phyloP scores from a whole-genome alignment of 2,888 invertebrate species.

The Drosophila prolongata region DNA sequence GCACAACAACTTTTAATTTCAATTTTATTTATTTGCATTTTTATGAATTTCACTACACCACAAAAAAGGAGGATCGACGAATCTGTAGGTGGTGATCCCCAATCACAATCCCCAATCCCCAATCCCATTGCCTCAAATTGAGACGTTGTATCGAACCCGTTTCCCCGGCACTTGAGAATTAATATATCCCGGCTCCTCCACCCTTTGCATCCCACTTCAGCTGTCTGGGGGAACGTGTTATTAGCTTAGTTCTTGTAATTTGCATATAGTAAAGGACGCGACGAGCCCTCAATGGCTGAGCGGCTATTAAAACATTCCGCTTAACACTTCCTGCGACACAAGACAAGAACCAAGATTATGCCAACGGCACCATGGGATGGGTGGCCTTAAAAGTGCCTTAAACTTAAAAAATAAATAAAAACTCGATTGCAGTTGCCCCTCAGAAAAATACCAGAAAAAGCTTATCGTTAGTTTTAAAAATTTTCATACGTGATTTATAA shows the following conservation, averaged over 20 bases:
- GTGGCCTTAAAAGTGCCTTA: neutral
- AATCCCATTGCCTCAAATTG: slow-evolving; percentile 57
- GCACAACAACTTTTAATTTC: slow-evolving; percentile 81
- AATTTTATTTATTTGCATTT: slow-evolving; percentile 75
- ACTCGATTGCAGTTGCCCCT: neutral
- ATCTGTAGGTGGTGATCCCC: slow-evolving; percentile 46
- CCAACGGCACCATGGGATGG: slow-evolving; percentile 49
- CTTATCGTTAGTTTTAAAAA: neutral
- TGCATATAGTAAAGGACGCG: slow-evolving; percentile 60
- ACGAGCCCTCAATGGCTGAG: slow-evolving; percentile 48
- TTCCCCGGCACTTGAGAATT: slow-evolving; percentile 61
- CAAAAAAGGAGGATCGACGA: slow-evolving; percentile 15
- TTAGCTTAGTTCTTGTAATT: slow-evolving; percentile 74
- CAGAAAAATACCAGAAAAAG: neutral
- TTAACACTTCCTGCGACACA: slow-evolving; percentile 80
- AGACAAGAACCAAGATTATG: slow-evolving; percentile 31
- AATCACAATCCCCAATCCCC: slow-evolving; percentile 8
- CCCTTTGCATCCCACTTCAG: slow-evolving; percentile 51
- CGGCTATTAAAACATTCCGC: slow-evolving; percentile 77
- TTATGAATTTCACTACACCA: slow-evolving; percentile 38
- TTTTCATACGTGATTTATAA: neutral
- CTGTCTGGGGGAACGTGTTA: slow-evolving; percentile 69
- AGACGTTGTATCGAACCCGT: slow-evolving; percentile 53
- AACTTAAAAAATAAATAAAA: neutral
- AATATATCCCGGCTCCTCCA: slow-evolving; percentile 59